A percentile compares a stretch with the other conserved stretches of the same genome.
These are phyloP conservation scores for Pilophorus perplexus DNA, from an alignment of 2,888 invertebrate species.

Conservation along the genomic window DNA sequence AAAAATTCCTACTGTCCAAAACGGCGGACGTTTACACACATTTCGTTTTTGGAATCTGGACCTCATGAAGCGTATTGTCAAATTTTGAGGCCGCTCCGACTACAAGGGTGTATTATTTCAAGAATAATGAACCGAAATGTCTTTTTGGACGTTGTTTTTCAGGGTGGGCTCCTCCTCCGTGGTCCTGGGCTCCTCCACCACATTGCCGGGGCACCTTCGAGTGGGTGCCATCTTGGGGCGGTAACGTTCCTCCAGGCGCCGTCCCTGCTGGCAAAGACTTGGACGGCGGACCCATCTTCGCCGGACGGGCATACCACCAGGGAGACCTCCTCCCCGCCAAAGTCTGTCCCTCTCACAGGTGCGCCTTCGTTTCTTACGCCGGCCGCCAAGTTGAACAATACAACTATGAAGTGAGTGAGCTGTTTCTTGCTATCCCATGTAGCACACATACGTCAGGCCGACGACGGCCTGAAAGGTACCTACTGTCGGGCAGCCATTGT, in stretches of 20 bases:
- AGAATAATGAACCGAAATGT: background rate
- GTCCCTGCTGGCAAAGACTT: slow-evolving; percentile 65
- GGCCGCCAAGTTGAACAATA: slow-evolving; percentile 49
- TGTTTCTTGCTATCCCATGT: too few relatives aligned
- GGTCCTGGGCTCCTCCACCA: slow-evolving; percentile 45
- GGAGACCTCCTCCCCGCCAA: slow-evolving; percentile 52
- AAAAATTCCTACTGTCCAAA: background rate
- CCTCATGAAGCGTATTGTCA: too few relatives aligned
- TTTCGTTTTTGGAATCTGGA: too few relatives aligned
- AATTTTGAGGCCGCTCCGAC: too few relatives aligned
- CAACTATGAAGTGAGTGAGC: slow-evolving; percentile 50
- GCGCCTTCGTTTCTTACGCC: slow-evolving; percentile 49
- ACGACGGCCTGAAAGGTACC: too few relatives aligned
- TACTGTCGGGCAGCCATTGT: too few relatives aligned
- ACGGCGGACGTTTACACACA: background rate
- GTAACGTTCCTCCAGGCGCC: slow-evolving; percentile 57
- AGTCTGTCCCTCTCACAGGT: slow-evolving; percentile 49
- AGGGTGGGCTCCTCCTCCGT: slow-evolving; percentile 24
- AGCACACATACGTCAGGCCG: too few relatives aligned
- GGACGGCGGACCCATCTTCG: slow-evolving; percentile 70
- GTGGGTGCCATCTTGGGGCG: slow-evolving; percentile 50
- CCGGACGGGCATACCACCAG: slow-evolving; percentile 59
- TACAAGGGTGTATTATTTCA: too few relatives aligned
- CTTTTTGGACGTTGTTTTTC: background rate
- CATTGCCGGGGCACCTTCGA: slow-evolving; percentile 44